phyloP scores from a whole-genome alignment of 2,797 vertebrate genomes.

The Fringilla coelebs region DNA sequence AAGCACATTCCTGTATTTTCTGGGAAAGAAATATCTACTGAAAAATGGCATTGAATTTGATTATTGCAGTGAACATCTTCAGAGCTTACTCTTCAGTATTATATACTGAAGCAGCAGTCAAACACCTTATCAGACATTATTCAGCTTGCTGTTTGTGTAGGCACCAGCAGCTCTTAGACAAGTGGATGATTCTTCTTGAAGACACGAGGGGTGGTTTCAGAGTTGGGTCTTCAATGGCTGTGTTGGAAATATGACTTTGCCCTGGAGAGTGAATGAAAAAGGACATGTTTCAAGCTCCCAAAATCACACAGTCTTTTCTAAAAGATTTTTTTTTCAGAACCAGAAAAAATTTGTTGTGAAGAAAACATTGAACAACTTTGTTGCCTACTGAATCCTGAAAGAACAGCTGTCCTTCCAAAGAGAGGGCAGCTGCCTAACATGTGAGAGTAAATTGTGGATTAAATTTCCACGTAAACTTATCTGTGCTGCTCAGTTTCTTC shows the following conservation, averaged over 20 bases:
- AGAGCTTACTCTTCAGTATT: not conserved
- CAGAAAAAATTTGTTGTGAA: not conserved
- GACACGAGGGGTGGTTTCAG: not conserved
- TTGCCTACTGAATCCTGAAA: not conserved
- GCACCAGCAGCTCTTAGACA: not conserved
- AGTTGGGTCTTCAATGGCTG: not conserved
- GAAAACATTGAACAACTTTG: not conserved
- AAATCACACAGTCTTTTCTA: not conserved
- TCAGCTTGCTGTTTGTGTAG: not conserved
- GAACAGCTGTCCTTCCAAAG: not conserved
- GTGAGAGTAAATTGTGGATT: not conserved
- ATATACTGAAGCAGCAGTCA: accelerated
- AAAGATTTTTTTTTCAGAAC: not conserved
- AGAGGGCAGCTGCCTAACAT: not conserved
- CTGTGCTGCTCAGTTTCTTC: not conserved
- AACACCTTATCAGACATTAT: not conserved
- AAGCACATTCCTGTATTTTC: not conserved
- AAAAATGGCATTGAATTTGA: not conserved
- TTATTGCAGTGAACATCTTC: not conserved
- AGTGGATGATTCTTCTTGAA: not conserved
- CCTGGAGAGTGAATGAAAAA: not conserved
- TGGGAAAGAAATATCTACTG: not conserved
- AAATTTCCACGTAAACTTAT: not conserved
- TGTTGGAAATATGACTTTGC: not conserved
- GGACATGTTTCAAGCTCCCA: not conserved